Evolutionary conservation across 2,888 invertebrate genomes (phyloP).

Genomic region (Leptinotarsa haldemani): DNA sequence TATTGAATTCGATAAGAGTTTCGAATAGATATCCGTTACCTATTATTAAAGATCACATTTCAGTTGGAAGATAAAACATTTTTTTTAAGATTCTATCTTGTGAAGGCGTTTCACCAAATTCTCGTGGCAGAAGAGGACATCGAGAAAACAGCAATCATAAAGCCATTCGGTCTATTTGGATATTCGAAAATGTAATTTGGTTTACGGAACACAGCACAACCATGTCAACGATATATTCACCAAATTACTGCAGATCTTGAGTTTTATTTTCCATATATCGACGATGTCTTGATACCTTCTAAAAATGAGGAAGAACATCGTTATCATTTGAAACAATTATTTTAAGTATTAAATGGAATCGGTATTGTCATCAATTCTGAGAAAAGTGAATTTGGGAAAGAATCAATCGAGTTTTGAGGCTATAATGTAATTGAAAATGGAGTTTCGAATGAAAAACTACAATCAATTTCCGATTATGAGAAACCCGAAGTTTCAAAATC

Average conservation of each 20-base stretch:
- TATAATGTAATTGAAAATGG: too few relatives aligned
- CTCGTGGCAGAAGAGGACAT: slow-evolving; percentile 43
- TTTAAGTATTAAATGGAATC: too few relatives aligned
- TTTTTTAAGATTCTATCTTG: slow-evolving; percentile 57
- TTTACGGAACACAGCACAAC: background rate
- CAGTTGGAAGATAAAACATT: slow-evolving; percentile 22
- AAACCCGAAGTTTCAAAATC: too few relatives aligned
- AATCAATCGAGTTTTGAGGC: too few relatives aligned
- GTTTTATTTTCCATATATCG: too few relatives aligned
- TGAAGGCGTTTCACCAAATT: slow-evolving; percentile 61
- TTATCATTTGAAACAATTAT: too few relatives aligned
- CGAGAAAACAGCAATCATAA: background rate
- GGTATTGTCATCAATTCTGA: too few relatives aligned
- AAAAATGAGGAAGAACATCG: too few relatives aligned
- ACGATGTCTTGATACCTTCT: too few relatives aligned
- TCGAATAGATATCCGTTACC: slow-evolving; percentile 53
- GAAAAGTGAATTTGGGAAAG: too few relatives aligned
- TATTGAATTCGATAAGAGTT: slow-evolving; percentile 50
- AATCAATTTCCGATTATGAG: too few relatives aligned
- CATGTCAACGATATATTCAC: slow-evolving; percentile 11
- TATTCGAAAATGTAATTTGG: background rate
- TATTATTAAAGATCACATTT: slow-evolving; percentile 56
- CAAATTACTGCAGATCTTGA: slow-evolving; percentile 44
- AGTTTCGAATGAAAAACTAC: too few relatives aligned
- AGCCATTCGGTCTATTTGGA: background rate